Percentiles rank a stretch among this genome's conserved stretches.
These are phyloP conservation scores for Chrysopilus asiliformis DNA, from an alignment of 2,888 invertebrate species.

Conservation along the genomic window DNA sequence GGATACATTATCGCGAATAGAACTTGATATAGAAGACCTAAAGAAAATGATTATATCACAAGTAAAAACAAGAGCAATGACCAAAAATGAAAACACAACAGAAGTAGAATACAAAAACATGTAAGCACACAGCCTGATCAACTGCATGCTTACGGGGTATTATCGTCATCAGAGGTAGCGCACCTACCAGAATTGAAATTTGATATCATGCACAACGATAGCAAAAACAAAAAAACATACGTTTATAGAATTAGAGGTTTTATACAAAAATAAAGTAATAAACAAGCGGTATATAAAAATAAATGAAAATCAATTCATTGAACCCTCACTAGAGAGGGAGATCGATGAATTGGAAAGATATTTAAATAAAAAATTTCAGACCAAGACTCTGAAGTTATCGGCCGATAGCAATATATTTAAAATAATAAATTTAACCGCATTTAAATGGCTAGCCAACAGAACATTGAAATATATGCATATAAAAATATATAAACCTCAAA, in stretches of 20 bases:
- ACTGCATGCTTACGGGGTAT: neutral
- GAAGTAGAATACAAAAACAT: neutral
- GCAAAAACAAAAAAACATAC: neutral
- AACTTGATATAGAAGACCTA: slow-evolving; percentile 7
- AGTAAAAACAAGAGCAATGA: slow-evolving; percentile 5
- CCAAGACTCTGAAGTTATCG: slow-evolving; percentile 3
- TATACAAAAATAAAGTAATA: neutral
- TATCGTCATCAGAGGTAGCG: neutral
- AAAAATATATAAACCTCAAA: neutral
- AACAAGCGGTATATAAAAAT: neutral
- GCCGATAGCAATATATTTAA: neutral
- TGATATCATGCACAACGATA: no score
- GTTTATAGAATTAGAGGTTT: neutral
- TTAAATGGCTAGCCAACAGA: neutral
- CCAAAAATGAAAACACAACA: neutral
- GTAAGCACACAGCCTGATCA: neutral
- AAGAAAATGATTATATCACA: neutral
- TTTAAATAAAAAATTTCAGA: neutral
- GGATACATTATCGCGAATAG: slow-evolving; percentile 13
- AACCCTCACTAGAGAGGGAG: slow-evolving; percentile 1
- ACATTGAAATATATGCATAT: neutral
- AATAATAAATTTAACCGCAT: slow-evolving; percentile 1
- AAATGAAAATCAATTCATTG: neutral
- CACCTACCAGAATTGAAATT: neutral
- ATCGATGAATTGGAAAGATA: neutral